phyloP scores from a whole-genome alignment of 2,888 invertebrate species.

The Ephialtes manifestator region DNA sequence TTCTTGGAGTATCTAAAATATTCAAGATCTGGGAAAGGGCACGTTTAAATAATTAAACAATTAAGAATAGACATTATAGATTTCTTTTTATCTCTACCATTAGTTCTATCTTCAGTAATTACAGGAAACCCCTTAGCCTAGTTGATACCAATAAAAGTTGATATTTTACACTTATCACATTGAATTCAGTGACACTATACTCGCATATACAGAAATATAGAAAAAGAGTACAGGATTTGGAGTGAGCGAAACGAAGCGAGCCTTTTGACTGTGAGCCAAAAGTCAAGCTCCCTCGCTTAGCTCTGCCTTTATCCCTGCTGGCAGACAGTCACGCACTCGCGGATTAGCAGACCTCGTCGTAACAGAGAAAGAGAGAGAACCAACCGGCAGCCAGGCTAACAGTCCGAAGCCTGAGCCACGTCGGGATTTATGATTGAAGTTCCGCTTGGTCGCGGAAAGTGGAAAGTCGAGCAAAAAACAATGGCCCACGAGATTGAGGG shows the following conservation, averaged over 20 bases:
- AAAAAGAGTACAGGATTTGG: constrained; percentile 46
- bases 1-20: too few relatives aligned
- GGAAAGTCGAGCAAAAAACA: constrained; percentile 68
- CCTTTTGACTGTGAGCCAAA: constrained; percentile 78
- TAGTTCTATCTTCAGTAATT: too few relatives aligned
- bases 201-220: constrained; percentile 40
- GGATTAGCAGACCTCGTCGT: constrained; percentile 76
- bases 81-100: too few relatives aligned
- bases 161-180: constrained; percentile 51
- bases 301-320: constrained; percentile 64
- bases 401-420: constrained; percentile 67
- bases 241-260: constrained; percentile 64
- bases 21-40: too few relatives aligned
- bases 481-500: constrained; percentile 56
- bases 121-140: too few relatives aligned
- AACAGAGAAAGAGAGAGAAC: constrained; percentile 20
- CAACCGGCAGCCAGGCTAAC: constrained; percentile 35
- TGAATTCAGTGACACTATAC: constrained; percentile 37
- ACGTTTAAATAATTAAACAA: too few relatives aligned
- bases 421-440: constrained; percentile 81
- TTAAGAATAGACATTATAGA: too few relatives aligned
- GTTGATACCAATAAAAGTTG: constrained; percentile 17
- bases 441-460: constrained; percentile 77
- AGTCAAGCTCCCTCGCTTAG: constrained; percentile 70
- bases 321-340: constrained; percentile 73